Evolutionary conservation across 1,140 invertebrate species (phyloP), one percentile per base, ranked within the genome.

Genomic region (Brachionus rubens): DNA sequence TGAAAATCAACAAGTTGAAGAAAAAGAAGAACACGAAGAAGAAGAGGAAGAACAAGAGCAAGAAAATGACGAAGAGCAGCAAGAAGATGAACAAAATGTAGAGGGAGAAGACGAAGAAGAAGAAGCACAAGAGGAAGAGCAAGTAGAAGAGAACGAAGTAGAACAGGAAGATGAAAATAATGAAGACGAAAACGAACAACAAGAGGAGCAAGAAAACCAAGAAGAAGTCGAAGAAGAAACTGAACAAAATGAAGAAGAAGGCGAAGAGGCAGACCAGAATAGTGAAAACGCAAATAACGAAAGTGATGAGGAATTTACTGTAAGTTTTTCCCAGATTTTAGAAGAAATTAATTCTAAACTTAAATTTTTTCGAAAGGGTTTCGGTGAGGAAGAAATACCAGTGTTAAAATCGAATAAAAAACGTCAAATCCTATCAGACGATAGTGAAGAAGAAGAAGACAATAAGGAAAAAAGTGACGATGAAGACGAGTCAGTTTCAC

Each of bases 361-460:
- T 48, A 48, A 48, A n/a, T 16, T 21, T 48, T 48, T 3, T n/a
- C 7, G 14, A 48, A n/a, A n/a, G 24, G 3, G 41, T 14, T 19
- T 43, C 30, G 36, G 36, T 3, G 59, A 65, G 1, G 36, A 68
- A 26, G 65, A 68, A 28, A 41, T 7, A 43, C 7, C 30, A 2
- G 9, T n/a, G 3, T 30, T 12, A 1, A 43, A 40, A 24, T 24
- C 30, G 7, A 43, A 16, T 30, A 72, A 72, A 48, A 72, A 72
- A 33, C 68, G 68, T 10, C 50, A 48, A 72, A 72, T 72, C 36
- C 50, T 72, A 24, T 72, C 68, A 7, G 68, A 72, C 1, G 68
- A 72, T 5, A 50, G 46, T 40, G 46, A 50, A 7, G 47, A 50
- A 48, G 68, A 7, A 7, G 47, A 50, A 48, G 68, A 7, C 9